Base-by-base conservation (phyloP, 2,888 invertebrate genomes). In the Antheraea assamensis region DNA sequence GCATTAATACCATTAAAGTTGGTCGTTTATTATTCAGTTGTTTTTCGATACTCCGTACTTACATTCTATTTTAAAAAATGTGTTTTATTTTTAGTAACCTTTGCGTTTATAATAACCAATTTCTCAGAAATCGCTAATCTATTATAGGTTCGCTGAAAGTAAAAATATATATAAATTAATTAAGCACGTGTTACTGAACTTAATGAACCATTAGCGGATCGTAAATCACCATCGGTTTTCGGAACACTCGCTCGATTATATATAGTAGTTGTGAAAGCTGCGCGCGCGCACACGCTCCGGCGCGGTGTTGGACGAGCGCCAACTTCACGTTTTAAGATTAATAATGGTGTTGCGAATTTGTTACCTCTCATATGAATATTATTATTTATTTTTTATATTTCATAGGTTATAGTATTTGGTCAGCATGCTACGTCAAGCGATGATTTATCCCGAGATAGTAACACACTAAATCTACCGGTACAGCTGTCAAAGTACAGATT, bases 141-240 rank as follows among this genome's bases (percentile, higher is more conserved):
- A 21, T 24, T 24, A 58, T 58, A 8, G 24, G 10, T 58, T 58
- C n/a, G 21, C 52, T 52, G 21, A 52, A 52, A n/a, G 52, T n/a
- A 52, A 21, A 52, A 52, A 52, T 21, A n/a, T 21, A 7, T 3
- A 52, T 24, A 24, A 27, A 64, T 64, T 64, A 30, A 64, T 30
- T 13, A 64, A 64, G 17, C 61, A 81, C 83, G 78, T 82, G 83
- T 80, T 82, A 80, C 78, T 79, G 75, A 79, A 80, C 82, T 86
- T 87, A 88, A 88, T 88, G 85, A 84, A 78, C 83, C 81, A 88
- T 88, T 89, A 88, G 82, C 78, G 77, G 81, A 76, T 85, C 85
- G 85, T 90, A 87, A 88, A 86, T 88, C 83, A 81, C 78, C 75
- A 81, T 78, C 79, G 78, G 79, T 79, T 81, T 82, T 81, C 78